Percentiles rank a stretch among this genome's conserved stretches.
phyloP scores from a whole-genome alignment of 2,797 vertebrate species.

The Orestias chungarensis region DNA sequence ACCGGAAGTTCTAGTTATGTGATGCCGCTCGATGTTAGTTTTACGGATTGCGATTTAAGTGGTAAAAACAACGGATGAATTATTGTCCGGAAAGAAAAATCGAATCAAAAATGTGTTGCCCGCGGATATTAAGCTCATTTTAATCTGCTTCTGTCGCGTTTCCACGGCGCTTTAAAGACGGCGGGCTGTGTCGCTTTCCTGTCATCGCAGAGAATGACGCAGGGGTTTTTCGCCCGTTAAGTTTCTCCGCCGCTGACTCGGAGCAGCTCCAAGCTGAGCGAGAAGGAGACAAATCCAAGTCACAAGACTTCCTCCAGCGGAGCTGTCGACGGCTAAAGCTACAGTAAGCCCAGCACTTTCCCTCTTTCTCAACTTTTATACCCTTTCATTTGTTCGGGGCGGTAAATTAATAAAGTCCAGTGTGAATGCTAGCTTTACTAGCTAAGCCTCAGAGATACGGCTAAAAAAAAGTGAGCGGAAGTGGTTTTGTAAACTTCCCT shows the following conservation, averaged over 20 bases:
- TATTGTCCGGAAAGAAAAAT: too few relatives aligned
- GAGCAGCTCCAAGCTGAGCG: conserved; percentile 39
- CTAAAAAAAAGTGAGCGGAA: conserved; percentile 32
- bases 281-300: conserved; percentile 56
- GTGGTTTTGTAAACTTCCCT: conserved; percentile 44
- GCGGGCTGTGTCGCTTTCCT: not conserved
- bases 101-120: fast-evolving
- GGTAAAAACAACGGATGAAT: too few relatives aligned
- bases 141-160: fast-evolving
- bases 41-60: not conserved
- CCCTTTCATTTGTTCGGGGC: not conserved
- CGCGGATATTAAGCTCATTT: fast-evolving
- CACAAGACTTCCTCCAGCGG: conserved; percentile 56
- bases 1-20: conserved; percentile 26
- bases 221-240: conserved; percentile 32
- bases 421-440: not conserved
- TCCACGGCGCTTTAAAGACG: fast-evolving
- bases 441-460: not conserved
- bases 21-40: not conserved
- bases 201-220: conserved; percentile 50
- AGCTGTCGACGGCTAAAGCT: conserved; percentile 30
- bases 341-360: not conserved
- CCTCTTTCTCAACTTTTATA: not conserved
- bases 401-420: not conserved
- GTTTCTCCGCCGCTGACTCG: conserved; percentile 58